A percentile compares a stretch with the other conserved stretches of the same genome.
phyloP scores from a whole-genome alignment of 2,113 vertebrate genomes.

The Pteropus alecto region DNA sequence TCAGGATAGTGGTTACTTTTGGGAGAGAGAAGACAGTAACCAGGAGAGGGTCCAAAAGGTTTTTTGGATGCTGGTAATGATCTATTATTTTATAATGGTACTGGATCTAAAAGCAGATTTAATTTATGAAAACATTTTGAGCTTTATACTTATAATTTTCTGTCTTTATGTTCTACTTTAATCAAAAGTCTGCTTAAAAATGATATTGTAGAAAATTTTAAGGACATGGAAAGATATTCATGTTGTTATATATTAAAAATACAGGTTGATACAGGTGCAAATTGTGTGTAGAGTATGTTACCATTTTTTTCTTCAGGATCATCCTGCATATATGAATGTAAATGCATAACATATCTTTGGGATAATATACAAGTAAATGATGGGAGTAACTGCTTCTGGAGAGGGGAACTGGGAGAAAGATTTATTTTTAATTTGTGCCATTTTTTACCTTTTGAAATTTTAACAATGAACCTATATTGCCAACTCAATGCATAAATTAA shows the following conservation, averaged over 20 bases:
- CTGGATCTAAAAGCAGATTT: neutral
- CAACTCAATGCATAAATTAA: neutral
- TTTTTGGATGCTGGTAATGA: neutral
- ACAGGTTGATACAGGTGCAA: neutral
- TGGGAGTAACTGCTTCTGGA: neutral
- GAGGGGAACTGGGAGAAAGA: neutral
- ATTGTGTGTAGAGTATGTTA: neutral
- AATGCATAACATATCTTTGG: neutral
- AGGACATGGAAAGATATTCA: neutral
- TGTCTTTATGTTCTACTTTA: neutral
- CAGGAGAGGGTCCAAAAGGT: neutral
- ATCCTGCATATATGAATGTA: neutral
- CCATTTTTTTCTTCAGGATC: neutral
- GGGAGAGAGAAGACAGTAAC: neutral
- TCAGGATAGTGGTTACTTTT: neutral
- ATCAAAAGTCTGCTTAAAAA: neutral
- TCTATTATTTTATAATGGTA: neutral
- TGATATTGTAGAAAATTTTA: neutral
- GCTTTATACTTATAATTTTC: neutral
- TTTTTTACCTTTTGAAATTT: neutral
- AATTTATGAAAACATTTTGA: neutral
- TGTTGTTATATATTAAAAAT: neutral
- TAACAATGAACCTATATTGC: neutral
- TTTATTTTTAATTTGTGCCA: neutral
- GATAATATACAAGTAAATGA: neutral